Percentiles rank a stretch among this genome's conserved stretches.
Evolutionary conservation across 2,113 vertebrate genomes (phyloP).

Genomic region (Lasiurus cinereus): DNA sequence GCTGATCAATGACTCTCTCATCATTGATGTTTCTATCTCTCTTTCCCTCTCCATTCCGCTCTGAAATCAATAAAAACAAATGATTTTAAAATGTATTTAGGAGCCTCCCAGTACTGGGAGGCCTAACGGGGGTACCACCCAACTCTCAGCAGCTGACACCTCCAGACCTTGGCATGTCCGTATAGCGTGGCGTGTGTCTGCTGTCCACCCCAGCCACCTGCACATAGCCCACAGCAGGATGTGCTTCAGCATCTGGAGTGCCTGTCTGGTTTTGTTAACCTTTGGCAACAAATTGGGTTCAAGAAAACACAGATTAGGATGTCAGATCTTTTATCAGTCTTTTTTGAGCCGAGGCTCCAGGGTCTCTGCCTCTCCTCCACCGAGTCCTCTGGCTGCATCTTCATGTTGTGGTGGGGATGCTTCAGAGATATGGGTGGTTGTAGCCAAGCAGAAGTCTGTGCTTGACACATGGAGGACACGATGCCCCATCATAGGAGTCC

Average conservation of each 20-base stretch:
- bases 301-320: not conserved
- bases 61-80: not conserved
- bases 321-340: not conserved
- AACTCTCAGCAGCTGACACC: not conserved
- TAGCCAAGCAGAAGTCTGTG: not conserved
- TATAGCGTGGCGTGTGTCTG: not conserved
- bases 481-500: not conserved
- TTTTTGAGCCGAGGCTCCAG: not conserved
- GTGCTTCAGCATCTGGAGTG: not conserved
- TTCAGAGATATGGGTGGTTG: not conserved
- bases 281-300: not conserved
- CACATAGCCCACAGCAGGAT: no score
- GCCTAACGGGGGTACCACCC: accelerated
- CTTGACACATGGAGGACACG: not conserved
- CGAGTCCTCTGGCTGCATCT: not conserved
- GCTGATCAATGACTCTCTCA: not conserved
- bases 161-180: not conserved
- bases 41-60: not conserved
- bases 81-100: not conserved
- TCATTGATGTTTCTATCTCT: not conserved
- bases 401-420: not conserved
- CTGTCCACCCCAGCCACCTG: not conserved
- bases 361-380: not conserved
- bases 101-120: not conserved
- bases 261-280: not conserved